Percentiles rank a stretch among this genome's conserved stretches.
Conservation (phyloP, 2,888 invertebrate genomes). For the Acleris sparsana region DNA sequence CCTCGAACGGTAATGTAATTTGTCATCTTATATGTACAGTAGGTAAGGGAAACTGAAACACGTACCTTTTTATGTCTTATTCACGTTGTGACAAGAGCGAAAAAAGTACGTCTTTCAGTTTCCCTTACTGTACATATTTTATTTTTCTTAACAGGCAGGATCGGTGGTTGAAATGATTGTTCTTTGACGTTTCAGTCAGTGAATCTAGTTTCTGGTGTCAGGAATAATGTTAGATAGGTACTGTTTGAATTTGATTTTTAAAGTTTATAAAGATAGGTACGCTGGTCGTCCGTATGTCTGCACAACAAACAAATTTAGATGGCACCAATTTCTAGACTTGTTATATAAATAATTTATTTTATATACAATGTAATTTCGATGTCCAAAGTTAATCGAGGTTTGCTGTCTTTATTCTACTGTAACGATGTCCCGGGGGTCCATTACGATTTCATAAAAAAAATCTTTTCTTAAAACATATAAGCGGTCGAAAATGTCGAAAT, state of each 20-base stretch:
- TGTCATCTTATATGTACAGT: too few species aligned
- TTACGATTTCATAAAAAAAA: slow-evolving; percentile 14
- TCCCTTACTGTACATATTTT: too few species aligned
- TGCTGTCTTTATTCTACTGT: slow-evolving; percentile 59
- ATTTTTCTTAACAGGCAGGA: too few species aligned
- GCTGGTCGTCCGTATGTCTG: slow-evolving; percentile 14
- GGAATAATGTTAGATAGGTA: too few species aligned
- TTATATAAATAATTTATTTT: slow-evolving; percentile 51
- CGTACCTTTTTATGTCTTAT: too few species aligned
- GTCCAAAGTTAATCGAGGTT: slow-evolving; percentile 70
- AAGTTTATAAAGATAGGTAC: neutral
- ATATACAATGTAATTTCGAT: slow-evolving; percentile 61
- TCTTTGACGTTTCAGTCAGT: too few species aligned
- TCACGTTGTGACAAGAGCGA: too few species aligned
- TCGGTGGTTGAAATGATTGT: too few species aligned
- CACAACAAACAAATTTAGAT: slow-evolving; percentile 39
- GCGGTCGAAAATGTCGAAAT: slow-evolving; percentile 2
- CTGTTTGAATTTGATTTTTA: neutral
- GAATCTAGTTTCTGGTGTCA: too few species aligned
- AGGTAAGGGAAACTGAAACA: too few species aligned
- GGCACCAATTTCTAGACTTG: slow-evolving; percentile 48
- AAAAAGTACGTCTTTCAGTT: too few species aligned
- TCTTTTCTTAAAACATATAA: neutral
- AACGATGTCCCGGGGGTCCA: slow-evolving; percentile 14
- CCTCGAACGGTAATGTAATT: too few species aligned